Evolutionary conservation across 2,888 invertebrate genomes (phyloP), one percentile per base, ranked within the genome.

Genomic region (Agrenia bidenticulata): DNA sequence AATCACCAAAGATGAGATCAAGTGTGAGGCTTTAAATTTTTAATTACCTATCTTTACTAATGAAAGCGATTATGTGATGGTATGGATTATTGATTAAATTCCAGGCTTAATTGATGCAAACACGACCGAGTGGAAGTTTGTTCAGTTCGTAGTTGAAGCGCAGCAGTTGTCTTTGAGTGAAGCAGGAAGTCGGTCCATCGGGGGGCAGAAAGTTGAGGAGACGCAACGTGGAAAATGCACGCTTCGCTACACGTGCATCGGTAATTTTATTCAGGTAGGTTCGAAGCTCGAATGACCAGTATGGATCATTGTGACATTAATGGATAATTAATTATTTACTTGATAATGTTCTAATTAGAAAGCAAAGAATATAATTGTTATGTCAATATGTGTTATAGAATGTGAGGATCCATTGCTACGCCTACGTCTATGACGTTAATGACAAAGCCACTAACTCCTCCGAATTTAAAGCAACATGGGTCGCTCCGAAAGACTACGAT

Each of bases 61-160:
- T 41, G 9, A 41, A 58, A 39, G 11, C 9, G 2, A 19, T 17
- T 17, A 4, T 42, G 19, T 23, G n/a, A 15, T 58, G 19, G 32
- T 32, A 32, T 11, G 32, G 11, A 32, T n/a, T n/a, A n/a, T n/a
- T n/a, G n/a, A n/a, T n/a, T n/a, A 32, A 32, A 32, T 21, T 41
- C 41, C 15, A 67, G 67, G 67, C 45, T 61, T 64, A 39, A 57
- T 67, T 32, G 67, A 67, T 57, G 64, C 60, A 9, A 64, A 67
- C 39, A 51, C 61, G 0, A 57, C 67, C 2, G 56, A 42, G 2
- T 2, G 21, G 15, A 50, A 54, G 15, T 61, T 60, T 1, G n/a
- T 67, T 19, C 23, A 50, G 27, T 67, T 67, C 58, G 42, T 41
- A 15, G 53, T 67, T 15, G 63, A 67, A 54, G 67, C 64, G n/a